A percentile compares a stretch with the other conserved stretches of the same genome.
Evolutionary conservation across 2,888 invertebrate species (phyloP).

Genomic region (Scaptomyza tumidula): DNA sequence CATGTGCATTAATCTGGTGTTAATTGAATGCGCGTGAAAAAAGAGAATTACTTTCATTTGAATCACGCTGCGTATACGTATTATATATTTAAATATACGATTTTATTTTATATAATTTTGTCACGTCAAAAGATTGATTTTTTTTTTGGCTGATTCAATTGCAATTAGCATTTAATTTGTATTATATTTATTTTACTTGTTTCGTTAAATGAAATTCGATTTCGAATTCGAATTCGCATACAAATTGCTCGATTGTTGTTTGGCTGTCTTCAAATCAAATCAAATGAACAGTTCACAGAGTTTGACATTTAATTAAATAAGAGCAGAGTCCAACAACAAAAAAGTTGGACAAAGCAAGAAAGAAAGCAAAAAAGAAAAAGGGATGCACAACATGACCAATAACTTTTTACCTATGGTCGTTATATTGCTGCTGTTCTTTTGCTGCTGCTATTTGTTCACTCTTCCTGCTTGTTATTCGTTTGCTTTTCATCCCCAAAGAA

Average conservation of each 20-base stretch:
- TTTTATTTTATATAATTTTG: neutral
- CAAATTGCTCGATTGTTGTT: conserved; percentile 42
- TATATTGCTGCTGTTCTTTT: conserved; percentile 14
- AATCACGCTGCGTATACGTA: conserved; percentile 48
- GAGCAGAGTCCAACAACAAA: conserved; percentile 16
- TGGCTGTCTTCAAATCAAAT: conserved; percentile 44
- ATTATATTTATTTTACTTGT: neutral
- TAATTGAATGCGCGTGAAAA: conserved; percentile 43
- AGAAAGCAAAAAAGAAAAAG: too few species aligned
- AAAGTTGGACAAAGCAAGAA: neutral
- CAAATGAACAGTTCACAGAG: conserved; percentile 48
- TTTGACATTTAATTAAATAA: conserved; percentile 80
- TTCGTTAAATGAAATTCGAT: conserved; percentile 2
- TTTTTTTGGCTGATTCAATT: neutral
- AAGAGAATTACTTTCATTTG: conserved; percentile 2
- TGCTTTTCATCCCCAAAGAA: neutral
- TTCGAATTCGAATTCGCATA: conserved; percentile 9
- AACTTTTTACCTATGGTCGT: conserved; percentile 55
- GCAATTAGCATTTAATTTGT: neutral
- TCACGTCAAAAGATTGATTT: neutral
- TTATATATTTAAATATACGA: neutral
- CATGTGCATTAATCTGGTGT: conserved; percentile 47
- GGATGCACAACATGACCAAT: conserved; percentile 45
- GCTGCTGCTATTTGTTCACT: conserved; percentile 13
- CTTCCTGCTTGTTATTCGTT: conserved; percentile 34